Percentiles rank a stretch among this genome's conserved stretches.
phyloP scores from a whole-genome alignment of 2,113 vertebrate genomes.

The Daubentonia madagascariensis region DNA sequence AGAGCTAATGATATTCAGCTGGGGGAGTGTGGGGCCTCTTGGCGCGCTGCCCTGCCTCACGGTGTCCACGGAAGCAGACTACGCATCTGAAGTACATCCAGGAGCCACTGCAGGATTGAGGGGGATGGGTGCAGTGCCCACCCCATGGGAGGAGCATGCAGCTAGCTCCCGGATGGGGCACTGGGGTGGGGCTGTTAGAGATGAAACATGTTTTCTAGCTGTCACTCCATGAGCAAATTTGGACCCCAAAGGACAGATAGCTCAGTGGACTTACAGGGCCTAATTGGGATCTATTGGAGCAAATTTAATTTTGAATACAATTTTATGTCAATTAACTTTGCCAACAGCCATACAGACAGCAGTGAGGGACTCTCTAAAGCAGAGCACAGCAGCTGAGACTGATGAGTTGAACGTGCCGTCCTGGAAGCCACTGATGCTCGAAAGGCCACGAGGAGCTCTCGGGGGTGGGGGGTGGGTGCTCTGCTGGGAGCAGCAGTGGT shows the following conservation, averaged over 20 bases:
- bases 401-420: conserved; percentile 64
- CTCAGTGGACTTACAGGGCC: conserved; percentile 70
- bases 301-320: conserved; percentile 78
- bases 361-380: conserved; percentile 69
- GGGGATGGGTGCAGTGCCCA: neutral
- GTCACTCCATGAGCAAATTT: neutral
- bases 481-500: neutral
- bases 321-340: conserved; percentile 72
- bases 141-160: neutral
- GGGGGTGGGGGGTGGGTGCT: neutral
- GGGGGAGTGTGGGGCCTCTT: neutral
- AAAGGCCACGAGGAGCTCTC: conserved; percentile 70
- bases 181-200: neutral
- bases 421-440: conserved; percentile 69
- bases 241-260: conserved; percentile 50
- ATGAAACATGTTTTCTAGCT: neutral
- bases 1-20: neutral
- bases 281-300: conserved; percentile 69
- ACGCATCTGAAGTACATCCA: too few species aligned
- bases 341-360: conserved; percentile 66
- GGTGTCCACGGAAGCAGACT: accelerated
- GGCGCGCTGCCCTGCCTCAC: neutral
- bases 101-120: accelerated
- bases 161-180: neutral
- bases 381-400: conserved; percentile 73